phyloP scores from a whole-genome alignment of 2,888 invertebrate genomes.

The Horisme vitalbata region DNA sequence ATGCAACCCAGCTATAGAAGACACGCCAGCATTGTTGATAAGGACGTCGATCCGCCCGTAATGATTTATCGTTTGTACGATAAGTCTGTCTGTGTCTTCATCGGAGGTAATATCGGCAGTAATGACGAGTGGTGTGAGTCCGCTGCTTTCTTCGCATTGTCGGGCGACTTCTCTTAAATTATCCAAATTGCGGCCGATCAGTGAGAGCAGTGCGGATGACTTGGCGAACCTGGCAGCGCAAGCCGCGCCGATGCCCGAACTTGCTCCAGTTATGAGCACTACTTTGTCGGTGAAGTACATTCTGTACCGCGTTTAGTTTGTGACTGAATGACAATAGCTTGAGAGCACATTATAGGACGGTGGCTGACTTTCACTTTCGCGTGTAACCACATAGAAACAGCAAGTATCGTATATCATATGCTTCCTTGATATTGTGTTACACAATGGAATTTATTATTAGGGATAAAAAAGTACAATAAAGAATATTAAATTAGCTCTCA shows the following conservation, averaged over 20 bases:
- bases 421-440: slow-evolving; percentile 43
- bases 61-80: slow-evolving; percentile 50
- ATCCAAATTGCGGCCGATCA: slow-evolving; percentile 59
- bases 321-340: slow-evolving; percentile 36
- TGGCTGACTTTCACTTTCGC: slow-evolving; percentile 39
- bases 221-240: slow-evolving; percentile 60
- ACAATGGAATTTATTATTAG: too few relatives aligned
- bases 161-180: slow-evolving; percentile 53
- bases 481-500: too few relatives aligned
- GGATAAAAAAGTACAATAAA: too few relatives aligned
- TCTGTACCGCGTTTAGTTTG: slow-evolving; percentile 23
- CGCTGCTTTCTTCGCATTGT: slow-evolving; percentile 50
- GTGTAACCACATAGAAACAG: slow-evolving; percentile 41
- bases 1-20: slow-evolving; percentile 41
- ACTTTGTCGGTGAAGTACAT: slow-evolving; percentile 68
- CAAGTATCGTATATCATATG: slow-evolving; percentile 35
- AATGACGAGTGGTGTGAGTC: slow-evolving; percentile 51
- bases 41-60: slow-evolving; percentile 58
- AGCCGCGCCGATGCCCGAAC: slow-evolving; percentile 67
- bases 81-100: slow-evolving; percentile 52
- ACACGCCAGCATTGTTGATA: slow-evolving; percentile 65
- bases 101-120: slow-evolving; percentile 59
- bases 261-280: slow-evolving; percentile 66
- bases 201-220: slow-evolving; percentile 50
- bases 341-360: slow-evolving; percentile 35